Base-by-base conservation (phyloP, 2,113 vertebrate species). In the Acinonyx jubatus region DNA sequence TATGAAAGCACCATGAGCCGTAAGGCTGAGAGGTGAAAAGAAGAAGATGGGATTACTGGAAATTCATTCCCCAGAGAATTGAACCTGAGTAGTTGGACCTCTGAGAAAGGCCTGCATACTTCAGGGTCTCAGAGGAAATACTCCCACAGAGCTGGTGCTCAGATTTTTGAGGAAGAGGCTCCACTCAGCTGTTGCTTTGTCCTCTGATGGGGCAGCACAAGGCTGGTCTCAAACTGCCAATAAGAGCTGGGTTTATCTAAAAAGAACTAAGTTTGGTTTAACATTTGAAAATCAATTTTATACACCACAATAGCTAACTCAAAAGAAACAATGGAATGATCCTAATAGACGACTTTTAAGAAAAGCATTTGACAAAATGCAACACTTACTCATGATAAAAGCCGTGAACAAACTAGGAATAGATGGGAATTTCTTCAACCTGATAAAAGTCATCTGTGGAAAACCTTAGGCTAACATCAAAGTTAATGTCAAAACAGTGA, bases 281-380 rank as follows among this genome's bases (percentile, higher is more conserved):
- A 78, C 12, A 48, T 91, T 85, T 91, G 82, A 89, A 94, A 89
- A 88, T 95, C 45, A 48, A 33, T 66, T 84, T 84, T 97, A 76
- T 84, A 91, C 66, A 91, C 12, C 65, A 74, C 31, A 31, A 82
- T 85, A 78, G 3, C 73, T 79, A 90, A 82, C 12, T 68, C 45
- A 80, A 93, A 38, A 45, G 33, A 16, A 36, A 61, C 63, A 52
- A 66, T 38, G 10, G 89, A 13, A 94, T 73, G 83, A 84, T 68
- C 13, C 45, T 68, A 82, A 69, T 55, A 80, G 55, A 48, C 38
- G 7, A 68, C 15, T 76, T 10, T 55, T 65, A 93, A 66, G 57
- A 61, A 61, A 61, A 61, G 23, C 13, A 63, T 41, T 86, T 83
- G 66, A 65, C n/a, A 52, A 81, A 82, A 81, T 87, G 50, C 25